Evolutionary conservation across 2,888 invertebrate genomes (phyloP).

Genomic region (Drosophila leonis): DNA sequence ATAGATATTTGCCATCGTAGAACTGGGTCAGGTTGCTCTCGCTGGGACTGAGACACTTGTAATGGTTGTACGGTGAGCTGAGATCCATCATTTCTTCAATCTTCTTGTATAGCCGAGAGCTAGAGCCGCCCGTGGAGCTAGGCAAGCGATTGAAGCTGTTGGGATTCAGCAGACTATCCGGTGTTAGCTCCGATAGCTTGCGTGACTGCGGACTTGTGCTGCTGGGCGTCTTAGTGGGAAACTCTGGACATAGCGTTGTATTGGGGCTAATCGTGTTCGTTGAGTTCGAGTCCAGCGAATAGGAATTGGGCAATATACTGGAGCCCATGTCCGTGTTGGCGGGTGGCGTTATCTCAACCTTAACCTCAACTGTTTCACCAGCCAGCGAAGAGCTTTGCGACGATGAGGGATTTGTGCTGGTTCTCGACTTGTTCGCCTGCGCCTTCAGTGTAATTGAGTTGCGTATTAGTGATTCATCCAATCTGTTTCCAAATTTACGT

Average conservation of each 20-base stretch:
- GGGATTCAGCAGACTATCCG: slow-evolving; percentile 84
- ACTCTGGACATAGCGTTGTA: slow-evolving; percentile 82
- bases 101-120: slow-evolving; percentile 84
- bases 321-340: slow-evolving; percentile 79
- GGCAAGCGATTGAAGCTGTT: slow-evolving; percentile 84
- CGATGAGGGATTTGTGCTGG: slow-evolving; percentile 85
- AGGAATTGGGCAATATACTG: slow-evolving; percentile 82
- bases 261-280: slow-evolving; percentile 84
- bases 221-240: slow-evolving; percentile 81
- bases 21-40: slow-evolving; percentile 86
- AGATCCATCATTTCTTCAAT: slow-evolving; percentile 87
- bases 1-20: slow-evolving; percentile 84
- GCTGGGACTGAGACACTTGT: slow-evolving; percentile 90
- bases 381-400: slow-evolving; percentile 85
- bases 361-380: slow-evolving; percentile 85
- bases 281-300: slow-evolving; percentile 85
- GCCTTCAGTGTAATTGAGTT: slow-evolving; percentile 85
- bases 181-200: slow-evolving; percentile 84
- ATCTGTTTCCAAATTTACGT: slow-evolving; percentile 82
- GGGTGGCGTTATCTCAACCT: slow-evolving; percentile 86
- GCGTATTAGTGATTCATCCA: slow-evolving; percentile 88
- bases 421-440: slow-evolving; percentile 83
- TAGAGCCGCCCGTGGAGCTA: slow-evolving; percentile 83
- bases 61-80: slow-evolving; percentile 91
- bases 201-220: slow-evolving; percentile 81